These are phyloP conservation scores for Chionomys nivalis DNA, from an alignment of 2,113 vertebrate genomes.

Conservation along the genomic window DNA sequence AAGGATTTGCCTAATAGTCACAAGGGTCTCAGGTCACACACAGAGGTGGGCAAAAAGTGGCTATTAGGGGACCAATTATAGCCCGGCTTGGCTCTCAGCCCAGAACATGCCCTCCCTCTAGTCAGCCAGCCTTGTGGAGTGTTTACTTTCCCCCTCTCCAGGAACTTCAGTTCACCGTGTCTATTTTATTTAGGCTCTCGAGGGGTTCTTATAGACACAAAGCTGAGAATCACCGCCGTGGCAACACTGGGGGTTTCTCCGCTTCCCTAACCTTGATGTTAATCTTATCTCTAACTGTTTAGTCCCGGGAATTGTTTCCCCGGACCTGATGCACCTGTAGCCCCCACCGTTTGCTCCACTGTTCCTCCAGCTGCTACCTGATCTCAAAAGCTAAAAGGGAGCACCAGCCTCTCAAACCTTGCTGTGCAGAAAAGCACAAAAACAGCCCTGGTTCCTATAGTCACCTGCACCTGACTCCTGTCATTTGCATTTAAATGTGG, in stretches of 20 bases:
- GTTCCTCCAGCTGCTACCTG: not conserved
- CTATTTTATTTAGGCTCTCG: not conserved
- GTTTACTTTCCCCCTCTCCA: not conserved
- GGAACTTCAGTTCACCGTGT: not conserved
- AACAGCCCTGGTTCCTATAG: not conserved
- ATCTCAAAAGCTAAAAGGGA: not conserved
- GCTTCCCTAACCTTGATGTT: not conserved
- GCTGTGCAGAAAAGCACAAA: not conserved
- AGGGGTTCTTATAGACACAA: not conserved
- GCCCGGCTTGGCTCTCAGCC: not conserved
- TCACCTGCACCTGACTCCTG: not conserved
- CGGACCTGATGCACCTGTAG: not conserved
- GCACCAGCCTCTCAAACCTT: not conserved
- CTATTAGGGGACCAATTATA: not conserved
- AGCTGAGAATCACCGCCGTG: not conserved
- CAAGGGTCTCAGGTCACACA: not conserved
- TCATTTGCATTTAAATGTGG: constrained; percentile 55
- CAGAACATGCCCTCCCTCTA: not conserved
- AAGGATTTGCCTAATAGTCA: not conserved
- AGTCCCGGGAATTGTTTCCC: not conserved
- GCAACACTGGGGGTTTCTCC: not conserved
- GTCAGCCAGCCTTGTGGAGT: not conserved
- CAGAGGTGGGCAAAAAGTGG: not conserved
- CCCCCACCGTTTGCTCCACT: too few species aligned
- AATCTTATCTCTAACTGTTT: not conserved